phyloP scores from a whole-genome alignment of 2,888 invertebrate genomes.

The Actias luna region DNA sequence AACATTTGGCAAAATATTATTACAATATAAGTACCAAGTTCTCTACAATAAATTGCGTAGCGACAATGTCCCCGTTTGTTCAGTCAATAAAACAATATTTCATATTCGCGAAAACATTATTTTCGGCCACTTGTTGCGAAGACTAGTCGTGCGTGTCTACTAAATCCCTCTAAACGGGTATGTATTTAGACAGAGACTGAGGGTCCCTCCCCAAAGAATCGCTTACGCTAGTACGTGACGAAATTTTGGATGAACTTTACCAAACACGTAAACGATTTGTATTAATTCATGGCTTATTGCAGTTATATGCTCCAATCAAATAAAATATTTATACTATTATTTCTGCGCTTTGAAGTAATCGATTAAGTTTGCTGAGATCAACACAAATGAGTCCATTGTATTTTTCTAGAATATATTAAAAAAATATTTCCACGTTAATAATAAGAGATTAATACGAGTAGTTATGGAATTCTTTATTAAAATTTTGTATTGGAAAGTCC shows the following conservation, averaged over 20 bases:
- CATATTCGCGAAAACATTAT: conserved; percentile 29
- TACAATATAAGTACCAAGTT: neutral
- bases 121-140: conserved; percentile 54
- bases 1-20: neutral
- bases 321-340: too few species aligned
- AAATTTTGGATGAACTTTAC: neutral
- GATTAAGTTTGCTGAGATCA: too few species aligned
- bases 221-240: conserved; percentile 8
- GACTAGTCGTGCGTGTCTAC: conserved; percentile 45
- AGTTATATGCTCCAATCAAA: too few species aligned
- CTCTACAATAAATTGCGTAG: conserved; percentile 2
- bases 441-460: too few species aligned
- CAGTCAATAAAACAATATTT: conserved; percentile 22
- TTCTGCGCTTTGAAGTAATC: too few species aligned
- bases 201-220: conserved; percentile 12
- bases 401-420: too few species aligned
- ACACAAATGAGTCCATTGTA: too few species aligned
- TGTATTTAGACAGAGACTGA: conserved; percentile 9
- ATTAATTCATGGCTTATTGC: too few species aligned
- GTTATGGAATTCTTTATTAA: too few species aligned
- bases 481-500: too few species aligned
- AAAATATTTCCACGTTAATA: too few species aligned
- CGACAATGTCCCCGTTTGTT: conserved; percentile 10
- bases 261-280: neutral
- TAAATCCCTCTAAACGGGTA: conserved; percentile 39